Percentiles rank a stretch among this genome's conserved stretches.
Conservation (phyloP, 35 echinoderm and acorn worm species). For the Chiridota heheva region DNA sequence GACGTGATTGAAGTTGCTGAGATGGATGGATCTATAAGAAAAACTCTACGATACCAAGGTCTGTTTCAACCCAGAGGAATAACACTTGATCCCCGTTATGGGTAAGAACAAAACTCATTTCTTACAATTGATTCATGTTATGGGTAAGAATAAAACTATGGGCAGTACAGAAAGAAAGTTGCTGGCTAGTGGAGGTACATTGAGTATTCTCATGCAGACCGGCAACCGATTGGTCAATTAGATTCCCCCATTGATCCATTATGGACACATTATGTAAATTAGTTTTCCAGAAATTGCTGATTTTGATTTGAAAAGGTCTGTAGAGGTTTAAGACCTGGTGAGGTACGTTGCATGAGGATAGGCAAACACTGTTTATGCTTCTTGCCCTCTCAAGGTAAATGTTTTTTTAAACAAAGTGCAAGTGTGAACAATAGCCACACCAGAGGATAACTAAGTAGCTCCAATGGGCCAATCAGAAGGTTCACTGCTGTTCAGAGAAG, state of each 20-base stretch:
- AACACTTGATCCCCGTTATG: conserved; percentile 70
- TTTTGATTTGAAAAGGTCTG: too few relatives aligned
- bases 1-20: conserved; percentile 93
- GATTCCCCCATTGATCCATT: neutral
- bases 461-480: too few relatives aligned
- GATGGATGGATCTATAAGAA: conserved; percentile 72
- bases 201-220: neutral
- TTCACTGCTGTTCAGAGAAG: too few relatives aligned
- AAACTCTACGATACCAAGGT: conserved; percentile 54
- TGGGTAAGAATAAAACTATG: neutral
- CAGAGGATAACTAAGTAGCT: too few relatives aligned
- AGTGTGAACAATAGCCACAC: too few relatives aligned
- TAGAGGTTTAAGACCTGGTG: too few relatives aligned
- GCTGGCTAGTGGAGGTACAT: neutral
- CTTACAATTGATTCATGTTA: neutral
- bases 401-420: too few relatives aligned
- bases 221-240: neutral
- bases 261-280: neutral
- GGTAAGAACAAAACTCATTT: conserved; percentile 49
- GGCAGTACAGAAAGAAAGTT: neutral
- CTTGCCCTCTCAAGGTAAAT: too few relatives aligned
- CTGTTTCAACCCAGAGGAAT: conserved; percentile 74
- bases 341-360: too few relatives aligned
- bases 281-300: too few relatives aligned
- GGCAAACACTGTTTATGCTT: too few relatives aligned